These are phyloP conservation scores for Mantis religiosa DNA, from an alignment of 2,888 invertebrate species.

Conservation along the genomic window DNA sequence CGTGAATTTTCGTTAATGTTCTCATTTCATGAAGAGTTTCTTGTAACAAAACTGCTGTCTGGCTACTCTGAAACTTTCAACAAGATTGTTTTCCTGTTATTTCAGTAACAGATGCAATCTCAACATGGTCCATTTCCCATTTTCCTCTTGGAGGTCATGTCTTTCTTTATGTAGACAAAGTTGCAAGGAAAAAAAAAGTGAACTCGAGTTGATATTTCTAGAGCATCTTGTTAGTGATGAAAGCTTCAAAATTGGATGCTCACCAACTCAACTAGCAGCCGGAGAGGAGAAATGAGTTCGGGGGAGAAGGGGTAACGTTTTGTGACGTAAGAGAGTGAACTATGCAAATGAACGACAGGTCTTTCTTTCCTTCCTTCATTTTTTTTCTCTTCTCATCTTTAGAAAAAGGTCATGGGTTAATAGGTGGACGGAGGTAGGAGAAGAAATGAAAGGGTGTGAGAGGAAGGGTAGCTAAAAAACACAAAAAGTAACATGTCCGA, in stretches of 20 bases:
- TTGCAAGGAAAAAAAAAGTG: background rate
- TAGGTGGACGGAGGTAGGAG: background rate
- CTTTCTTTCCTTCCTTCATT: background rate
- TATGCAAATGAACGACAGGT: background rate
- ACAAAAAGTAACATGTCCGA: background rate
- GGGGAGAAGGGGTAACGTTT: background rate
- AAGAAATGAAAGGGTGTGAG: background rate
- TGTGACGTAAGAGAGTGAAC: background rate
- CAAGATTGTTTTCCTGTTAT: background rate
- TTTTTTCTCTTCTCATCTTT: background rate
- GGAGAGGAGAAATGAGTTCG: background rate
- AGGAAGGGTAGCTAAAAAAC: background rate
- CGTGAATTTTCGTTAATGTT: too few relatives aligned
- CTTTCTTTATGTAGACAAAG: background rate
- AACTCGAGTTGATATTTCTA: background rate
- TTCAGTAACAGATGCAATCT: background rate
- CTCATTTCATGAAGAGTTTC: too few relatives aligned
- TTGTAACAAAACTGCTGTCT: background rate
- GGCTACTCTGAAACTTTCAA: background rate
- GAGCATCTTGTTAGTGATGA: background rate
- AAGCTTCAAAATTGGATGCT: background rate
- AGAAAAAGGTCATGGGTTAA: conserved; percentile 8
- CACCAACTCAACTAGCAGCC: background rate
- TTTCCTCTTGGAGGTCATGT: background rate
- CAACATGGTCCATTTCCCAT: background rate